These are phyloP conservation scores for Chymomyza caudatula DNA, from an alignment of 2,888 invertebrate genomes.

Conservation along the genomic window DNA sequence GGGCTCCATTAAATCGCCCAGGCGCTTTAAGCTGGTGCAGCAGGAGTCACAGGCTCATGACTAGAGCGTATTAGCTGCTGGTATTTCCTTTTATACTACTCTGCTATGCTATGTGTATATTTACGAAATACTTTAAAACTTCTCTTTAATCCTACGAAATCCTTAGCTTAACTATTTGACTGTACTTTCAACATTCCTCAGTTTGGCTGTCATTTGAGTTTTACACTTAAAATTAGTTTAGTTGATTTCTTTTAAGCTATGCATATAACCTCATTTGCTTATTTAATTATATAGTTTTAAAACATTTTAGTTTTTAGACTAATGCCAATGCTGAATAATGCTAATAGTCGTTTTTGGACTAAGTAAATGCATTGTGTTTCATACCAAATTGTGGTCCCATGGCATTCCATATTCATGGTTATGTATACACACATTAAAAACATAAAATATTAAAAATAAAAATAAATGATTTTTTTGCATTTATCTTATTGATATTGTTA, in stretches of 20 bases:
- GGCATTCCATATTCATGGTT: neutral
- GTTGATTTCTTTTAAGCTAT: conserved; percentile 49
- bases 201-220: neutral
- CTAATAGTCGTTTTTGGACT: no score
- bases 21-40: conserved; percentile 92
- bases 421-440: neutral
- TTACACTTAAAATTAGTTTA: conserved; percentile 39
- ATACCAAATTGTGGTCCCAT: neutral
- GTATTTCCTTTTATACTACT: neutral
- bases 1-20: conserved; percentile 90
- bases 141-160: neutral
- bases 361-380: neutral
- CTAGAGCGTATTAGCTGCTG: conserved; percentile 78
- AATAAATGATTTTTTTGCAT: neutral
- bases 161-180: neutral
- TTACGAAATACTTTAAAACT: neutral
- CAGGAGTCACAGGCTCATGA: conserved; percentile 95
- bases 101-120: neutral
- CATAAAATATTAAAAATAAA: neutral
- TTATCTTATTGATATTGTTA: neutral
- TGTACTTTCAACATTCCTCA: conserved; percentile 47
- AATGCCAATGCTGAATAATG: neutral
- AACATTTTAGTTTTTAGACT: neutral
- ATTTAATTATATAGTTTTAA: neutral
- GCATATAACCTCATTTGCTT: conserved; percentile 14